These are phyloP conservation scores for Diplosoma virens DNA, from an alignment of 23 tunicate genomes.

Conservation along the genomic window DNA sequence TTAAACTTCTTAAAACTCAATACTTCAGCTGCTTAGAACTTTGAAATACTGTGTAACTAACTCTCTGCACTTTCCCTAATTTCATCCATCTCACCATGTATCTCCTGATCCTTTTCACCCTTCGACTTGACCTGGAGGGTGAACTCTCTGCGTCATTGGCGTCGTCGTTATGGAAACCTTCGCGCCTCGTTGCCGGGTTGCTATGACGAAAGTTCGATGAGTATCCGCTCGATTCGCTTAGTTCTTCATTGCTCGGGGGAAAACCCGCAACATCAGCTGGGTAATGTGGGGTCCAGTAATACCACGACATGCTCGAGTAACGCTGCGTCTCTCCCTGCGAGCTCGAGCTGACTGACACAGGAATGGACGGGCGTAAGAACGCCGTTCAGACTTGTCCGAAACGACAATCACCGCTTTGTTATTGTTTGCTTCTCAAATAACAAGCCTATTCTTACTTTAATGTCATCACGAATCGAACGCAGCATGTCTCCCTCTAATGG, in stretches of 20 bases:
- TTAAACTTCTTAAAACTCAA: no score
- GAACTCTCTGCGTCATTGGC: background rate
- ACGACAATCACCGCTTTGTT: conserved; percentile 20
- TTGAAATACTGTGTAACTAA: no score
- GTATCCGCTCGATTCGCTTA: no score
- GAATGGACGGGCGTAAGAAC: background rate
- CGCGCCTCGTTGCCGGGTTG: background rate
- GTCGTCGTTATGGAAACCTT: background rate
- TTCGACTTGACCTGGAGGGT: background rate
- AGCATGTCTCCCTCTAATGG: conserved; percentile 22
- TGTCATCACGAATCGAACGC: conserved; percentile 47
- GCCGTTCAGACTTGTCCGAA: background rate
- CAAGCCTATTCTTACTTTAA: conserved; percentile 47
- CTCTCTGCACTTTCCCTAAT: background rate
- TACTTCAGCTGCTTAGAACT: no score
- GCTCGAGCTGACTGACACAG: background rate
- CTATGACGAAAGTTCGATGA: no score
- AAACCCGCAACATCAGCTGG: background rate
- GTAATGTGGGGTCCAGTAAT: background rate
- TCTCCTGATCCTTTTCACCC: conserved; percentile 7
- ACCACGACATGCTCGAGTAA: conserved; percentile 11
- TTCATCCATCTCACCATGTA: background rate
- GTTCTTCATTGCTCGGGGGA: no score
- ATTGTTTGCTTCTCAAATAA: conserved; percentile 40
- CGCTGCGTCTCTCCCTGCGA: background rate